These are phyloP conservation scores for Xyrichtys novacula DNA, from an alignment of 2,797 vertebrate species.

Conservation along the genomic window DNA sequence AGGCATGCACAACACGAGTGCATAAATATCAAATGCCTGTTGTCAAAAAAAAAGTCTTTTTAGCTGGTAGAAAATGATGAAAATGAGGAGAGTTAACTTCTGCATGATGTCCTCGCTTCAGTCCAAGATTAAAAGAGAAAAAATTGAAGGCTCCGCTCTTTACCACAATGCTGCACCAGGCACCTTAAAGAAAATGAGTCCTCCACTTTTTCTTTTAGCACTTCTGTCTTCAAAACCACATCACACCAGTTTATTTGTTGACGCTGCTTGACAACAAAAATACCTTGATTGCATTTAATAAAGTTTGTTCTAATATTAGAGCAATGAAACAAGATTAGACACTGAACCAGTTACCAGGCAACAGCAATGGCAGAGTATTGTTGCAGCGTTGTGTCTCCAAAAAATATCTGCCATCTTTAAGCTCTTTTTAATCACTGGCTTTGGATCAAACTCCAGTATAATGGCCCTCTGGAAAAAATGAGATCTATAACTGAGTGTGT, in stretches of 20 bases:
- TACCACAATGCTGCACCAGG: too few relatives aligned
- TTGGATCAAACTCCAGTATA: slow-evolving; percentile 48
- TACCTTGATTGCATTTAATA: slow-evolving; percentile 33
- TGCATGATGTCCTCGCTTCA: background rate
- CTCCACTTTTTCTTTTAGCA: background rate
- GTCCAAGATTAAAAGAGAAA: background rate
- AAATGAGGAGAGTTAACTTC: background rate
- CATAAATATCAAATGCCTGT: background rate
- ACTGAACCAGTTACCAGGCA: slow-evolving; percentile 61
- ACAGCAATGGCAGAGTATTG: slow-evolving; percentile 38
- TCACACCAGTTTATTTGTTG: background rate
- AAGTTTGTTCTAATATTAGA: slow-evolving; percentile 40
- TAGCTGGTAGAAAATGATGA: background rate
- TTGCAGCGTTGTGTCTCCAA: slow-evolving; percentile 29
- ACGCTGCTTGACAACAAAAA: slow-evolving; percentile 30
- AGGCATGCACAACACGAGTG: background rate
- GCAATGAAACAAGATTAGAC: slow-evolving; percentile 48
- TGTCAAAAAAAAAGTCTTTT: background rate
- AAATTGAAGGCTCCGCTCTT: background rate
- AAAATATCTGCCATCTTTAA: slow-evolving; percentile 45
- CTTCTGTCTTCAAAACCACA: background rate
- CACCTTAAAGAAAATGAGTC: background rate
- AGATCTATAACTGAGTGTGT: slow-evolving; percentile 37
- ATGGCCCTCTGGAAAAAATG: slow-evolving; percentile 43
- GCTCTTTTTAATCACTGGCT: slow-evolving; percentile 56